Evolutionary conservation across 2,797 vertebrate species (phyloP).

Genomic region (Crypturellus tataupa): DNA sequence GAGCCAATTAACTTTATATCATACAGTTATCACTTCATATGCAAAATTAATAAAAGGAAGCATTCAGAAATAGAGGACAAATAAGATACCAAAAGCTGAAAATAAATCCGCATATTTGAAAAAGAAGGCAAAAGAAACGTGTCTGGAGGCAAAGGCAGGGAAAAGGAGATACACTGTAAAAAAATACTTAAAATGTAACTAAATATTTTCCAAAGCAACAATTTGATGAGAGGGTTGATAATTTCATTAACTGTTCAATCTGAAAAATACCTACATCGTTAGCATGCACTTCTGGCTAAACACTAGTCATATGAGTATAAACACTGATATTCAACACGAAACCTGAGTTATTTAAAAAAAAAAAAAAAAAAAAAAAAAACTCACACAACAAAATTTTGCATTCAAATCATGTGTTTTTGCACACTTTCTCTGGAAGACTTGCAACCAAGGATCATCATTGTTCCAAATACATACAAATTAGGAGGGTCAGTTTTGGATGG

Average conservation of each 20-base stretch:
- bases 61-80: neutral
- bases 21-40: neutral
- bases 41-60: neutral
- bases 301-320: neutral
- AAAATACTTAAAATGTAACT: neutral
- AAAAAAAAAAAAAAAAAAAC: neutral
- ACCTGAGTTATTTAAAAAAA: neutral
- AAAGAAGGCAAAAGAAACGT: neutral
- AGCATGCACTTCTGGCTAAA: neutral
- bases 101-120: neutral
- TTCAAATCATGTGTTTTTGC: neutral
- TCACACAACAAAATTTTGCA: neutral
- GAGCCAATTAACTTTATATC: neutral
- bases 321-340: neutral
- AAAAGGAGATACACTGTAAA: neutral
- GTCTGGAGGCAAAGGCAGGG: neutral
- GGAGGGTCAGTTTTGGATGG: neutral
- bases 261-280: neutral
- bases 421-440: neutral
- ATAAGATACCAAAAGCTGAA: neutral
- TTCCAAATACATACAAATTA: neutral
- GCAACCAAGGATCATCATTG: neutral
- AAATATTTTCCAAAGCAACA: neutral
- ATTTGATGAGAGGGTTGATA: neutral
- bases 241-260: neutral